These are phyloP conservation scores for Stenopsyche tienmushanensis DNA, from an alignment of 1,140 invertebrate species.

Conservation along the genomic window DNA sequence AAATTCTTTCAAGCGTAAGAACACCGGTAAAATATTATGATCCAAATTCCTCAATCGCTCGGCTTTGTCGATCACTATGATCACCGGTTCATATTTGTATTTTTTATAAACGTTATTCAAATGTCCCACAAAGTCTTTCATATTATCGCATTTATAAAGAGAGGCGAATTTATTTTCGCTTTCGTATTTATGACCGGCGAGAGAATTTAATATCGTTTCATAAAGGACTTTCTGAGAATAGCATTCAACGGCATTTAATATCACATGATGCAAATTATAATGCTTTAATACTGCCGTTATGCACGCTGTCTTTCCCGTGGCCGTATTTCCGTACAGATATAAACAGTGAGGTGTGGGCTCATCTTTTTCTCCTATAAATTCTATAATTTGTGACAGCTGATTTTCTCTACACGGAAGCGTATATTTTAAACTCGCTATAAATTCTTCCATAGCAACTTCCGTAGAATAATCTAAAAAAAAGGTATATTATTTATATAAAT, in stretches of 20 bases:
- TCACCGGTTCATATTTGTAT: slow-evolving; percentile 52
- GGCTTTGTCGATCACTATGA: slow-evolving; percentile 76
- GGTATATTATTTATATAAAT: too few species aligned
- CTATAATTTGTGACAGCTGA: slow-evolving; percentile 59
- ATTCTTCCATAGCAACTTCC: too few species aligned
- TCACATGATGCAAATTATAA: slow-evolving; percentile 62
- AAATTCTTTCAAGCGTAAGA: slow-evolving; percentile 74
- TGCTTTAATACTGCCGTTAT: slow-evolving; percentile 60
- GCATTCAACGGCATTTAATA: slow-evolving; percentile 82
- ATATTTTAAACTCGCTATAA: neutral
- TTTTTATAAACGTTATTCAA: slow-evolving; percentile 52
- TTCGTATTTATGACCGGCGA: slow-evolving; percentile 52
- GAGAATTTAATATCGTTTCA: slow-evolving; percentile 69
- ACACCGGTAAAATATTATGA: slow-evolving; percentile 66
- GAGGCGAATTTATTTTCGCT: slow-evolving; percentile 45
- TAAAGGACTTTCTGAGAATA: slow-evolving; percentile 73
- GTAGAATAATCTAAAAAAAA: too few species aligned
- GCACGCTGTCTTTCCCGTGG: slow-evolving; percentile 77
- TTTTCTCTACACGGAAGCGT: slow-evolving; percentile 61
- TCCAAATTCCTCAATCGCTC: slow-evolving; percentile 75
- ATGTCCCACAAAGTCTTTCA: slow-evolving; percentile 69
- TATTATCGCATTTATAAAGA: slow-evolving; percentile 65
- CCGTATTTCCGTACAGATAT: slow-evolving; percentile 76
- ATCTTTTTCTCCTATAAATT: slow-evolving; percentile 59
- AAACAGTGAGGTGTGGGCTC: slow-evolving; percentile 64